Conservation (phyloP, 2,888 invertebrate genomes). For the Pomacea canaliculata region DNA sequence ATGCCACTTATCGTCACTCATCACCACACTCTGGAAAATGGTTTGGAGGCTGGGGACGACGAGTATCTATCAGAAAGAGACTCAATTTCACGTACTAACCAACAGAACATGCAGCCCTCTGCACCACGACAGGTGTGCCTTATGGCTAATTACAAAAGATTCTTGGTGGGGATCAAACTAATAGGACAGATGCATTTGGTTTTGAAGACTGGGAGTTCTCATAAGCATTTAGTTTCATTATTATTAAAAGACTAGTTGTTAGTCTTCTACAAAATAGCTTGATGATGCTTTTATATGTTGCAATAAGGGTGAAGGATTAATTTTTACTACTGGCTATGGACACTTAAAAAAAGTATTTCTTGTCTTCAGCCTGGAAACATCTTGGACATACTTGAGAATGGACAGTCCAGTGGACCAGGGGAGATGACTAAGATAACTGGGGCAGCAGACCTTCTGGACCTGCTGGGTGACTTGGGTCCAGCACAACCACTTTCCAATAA, state of each 20-base stretch:
- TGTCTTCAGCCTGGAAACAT: constrained; percentile 71
- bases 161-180: neutral
- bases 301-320: too few relatives aligned
- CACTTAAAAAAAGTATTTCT: too few relatives aligned
- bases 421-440: constrained; percentile 71
- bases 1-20: constrained; percentile 93
- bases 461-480: constrained; percentile 75
- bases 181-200: too few relatives aligned
- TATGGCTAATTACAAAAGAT: neutral
- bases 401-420: constrained; percentile 40
- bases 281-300: too few relatives aligned
- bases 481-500: constrained; percentile 27
- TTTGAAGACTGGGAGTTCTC: too few relatives aligned
- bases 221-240: too few relatives aligned
- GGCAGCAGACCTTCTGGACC: constrained; percentile 84
- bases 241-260: too few relatives aligned
- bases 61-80: constrained; percentile 30
- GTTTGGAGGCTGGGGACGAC: constrained; percentile 18
- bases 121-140: neutral
- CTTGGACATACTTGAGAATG: constrained; percentile 84
- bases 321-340: too few relatives aligned
- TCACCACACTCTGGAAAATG: constrained; percentile 38
- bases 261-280: too few relatives aligned
- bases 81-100: constrained; percentile 23
- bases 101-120: constrained; percentile 18